Percentiles rank a stretch among this genome's conserved stretches.
Conservation (phyloP, 1,140 invertebrate genomes). For the Zeugodacus cucurbitae region DNA sequence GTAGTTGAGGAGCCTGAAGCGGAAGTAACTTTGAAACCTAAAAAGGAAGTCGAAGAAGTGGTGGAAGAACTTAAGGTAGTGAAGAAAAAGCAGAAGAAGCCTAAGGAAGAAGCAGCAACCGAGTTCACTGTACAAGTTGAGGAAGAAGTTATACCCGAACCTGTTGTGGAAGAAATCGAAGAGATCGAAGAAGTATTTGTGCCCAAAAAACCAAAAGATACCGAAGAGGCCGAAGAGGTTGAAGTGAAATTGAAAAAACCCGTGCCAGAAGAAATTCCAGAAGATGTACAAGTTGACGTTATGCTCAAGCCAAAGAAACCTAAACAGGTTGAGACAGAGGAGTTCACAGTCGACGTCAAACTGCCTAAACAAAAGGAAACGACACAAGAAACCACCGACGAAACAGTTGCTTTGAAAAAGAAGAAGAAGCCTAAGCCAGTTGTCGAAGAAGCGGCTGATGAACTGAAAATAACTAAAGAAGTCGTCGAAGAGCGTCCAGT, state of each 20-base stretch:
- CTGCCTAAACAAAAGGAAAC: constrained; percentile 53
- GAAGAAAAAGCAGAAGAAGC: constrained; percentile 53
- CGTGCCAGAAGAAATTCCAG: constrained; percentile 55
- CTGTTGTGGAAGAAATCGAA: constrained; percentile 51
- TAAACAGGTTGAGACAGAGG: constrained; percentile 54
- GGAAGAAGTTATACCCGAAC: constrained; percentile 55
- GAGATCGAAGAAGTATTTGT: constrained; percentile 41
- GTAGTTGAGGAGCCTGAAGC: constrained; percentile 59
- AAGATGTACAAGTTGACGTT: constrained; percentile 48
- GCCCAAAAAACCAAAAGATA: constrained; percentile 15
- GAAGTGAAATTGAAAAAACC: constrained; percentile 54
- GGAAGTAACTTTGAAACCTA: constrained; percentile 54
- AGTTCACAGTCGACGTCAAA: constrained; percentile 59
- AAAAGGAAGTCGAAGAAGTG: constrained; percentile 56
- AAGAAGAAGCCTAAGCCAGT: constrained; percentile 64
- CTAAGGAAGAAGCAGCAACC: constrained; percentile 52
- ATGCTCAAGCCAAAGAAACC: constrained; percentile 62
- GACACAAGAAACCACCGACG: constrained; percentile 56
- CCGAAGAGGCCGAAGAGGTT: constrained; percentile 18
- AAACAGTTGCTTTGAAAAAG: constrained; percentile 58
- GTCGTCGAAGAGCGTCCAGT: constrained; percentile 62
- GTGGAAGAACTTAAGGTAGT: constrained; percentile 60
- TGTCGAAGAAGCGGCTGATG: constrained; percentile 65
- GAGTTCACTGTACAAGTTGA: constrained; percentile 51
- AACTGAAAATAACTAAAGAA: constrained; percentile 67